Evolutionary conservation across 2,113 vertebrate species (phyloP).

Genomic region (Oxyruncus cristatus): DNA sequence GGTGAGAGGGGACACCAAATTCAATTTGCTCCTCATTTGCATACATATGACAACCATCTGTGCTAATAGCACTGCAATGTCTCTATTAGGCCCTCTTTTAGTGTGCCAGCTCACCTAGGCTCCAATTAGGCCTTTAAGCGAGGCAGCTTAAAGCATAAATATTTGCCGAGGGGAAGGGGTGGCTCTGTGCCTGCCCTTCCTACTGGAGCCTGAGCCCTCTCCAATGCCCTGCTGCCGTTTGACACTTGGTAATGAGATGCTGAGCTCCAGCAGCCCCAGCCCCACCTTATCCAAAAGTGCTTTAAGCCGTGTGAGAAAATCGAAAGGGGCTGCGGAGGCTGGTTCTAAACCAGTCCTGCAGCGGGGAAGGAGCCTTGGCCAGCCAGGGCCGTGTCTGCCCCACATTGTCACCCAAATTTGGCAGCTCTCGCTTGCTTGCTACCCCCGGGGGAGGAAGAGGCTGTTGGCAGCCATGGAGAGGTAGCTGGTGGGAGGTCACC

Average conservation of each 20-base stretch:
- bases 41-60: conserved; percentile 99
- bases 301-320: accelerated
- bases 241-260: background rate
- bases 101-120: conserved; percentile 52
- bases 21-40: conserved; percentile 97
- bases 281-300: accelerated
- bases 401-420: background rate
- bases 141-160: conserved; percentile 65
- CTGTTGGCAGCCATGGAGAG: background rate
- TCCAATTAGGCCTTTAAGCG: conserved; percentile 60
- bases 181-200: background rate
- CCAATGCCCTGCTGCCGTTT: background rate
- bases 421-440: background rate
- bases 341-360: background rate
- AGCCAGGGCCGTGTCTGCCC: accelerated
- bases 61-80: conserved; percentile 90
- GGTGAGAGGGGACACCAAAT: conserved; percentile 89
- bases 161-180: conserved; percentile 70
- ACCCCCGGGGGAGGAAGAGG: no score
- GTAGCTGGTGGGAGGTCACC: accelerated
- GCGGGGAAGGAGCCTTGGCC: background rate
- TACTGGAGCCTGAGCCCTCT: background rate
- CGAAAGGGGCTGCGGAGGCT: background rate
- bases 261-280: background rate
- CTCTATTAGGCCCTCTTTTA: conserved; percentile 86